phyloP scores from a whole-genome alignment of 2,797 vertebrate genomes.

The Chromobotia macracanthus region DNA sequence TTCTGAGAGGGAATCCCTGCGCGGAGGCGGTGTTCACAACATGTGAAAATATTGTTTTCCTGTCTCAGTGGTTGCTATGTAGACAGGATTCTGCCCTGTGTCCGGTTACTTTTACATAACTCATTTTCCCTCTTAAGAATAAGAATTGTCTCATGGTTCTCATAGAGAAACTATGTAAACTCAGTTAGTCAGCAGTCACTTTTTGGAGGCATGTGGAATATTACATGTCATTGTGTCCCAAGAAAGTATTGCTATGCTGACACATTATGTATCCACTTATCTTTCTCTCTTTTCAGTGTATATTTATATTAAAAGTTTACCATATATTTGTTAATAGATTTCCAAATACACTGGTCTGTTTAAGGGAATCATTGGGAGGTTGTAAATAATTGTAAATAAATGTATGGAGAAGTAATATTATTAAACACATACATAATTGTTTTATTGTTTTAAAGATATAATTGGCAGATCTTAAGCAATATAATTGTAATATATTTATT shows the following conservation, averaged over 20 bases:
- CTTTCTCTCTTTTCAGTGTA: too few species aligned
- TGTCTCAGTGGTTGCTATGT: constrained; percentile 20
- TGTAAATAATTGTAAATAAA: too few species aligned
- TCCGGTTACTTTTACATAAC: neutral
- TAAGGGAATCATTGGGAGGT: too few species aligned
- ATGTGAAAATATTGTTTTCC: constrained; percentile 9
- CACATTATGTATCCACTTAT: neutral
- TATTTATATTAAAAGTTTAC: too few species aligned
- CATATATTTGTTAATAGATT: too few species aligned
- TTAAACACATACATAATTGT: too few species aligned
- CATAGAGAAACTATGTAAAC: neutral
- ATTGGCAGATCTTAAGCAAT: neutral
- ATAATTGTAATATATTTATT: neutral
- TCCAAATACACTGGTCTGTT: too few species aligned
- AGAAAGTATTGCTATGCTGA: neutral
- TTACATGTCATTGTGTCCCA: neutral
- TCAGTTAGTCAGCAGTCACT: neutral
- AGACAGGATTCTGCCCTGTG: constrained; percentile 27
- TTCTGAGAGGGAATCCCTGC: constrained; percentile 62
- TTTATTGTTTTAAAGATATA: too few species aligned
- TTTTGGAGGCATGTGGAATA: constrained; percentile 21
- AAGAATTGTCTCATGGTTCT: constrained; percentile 16
- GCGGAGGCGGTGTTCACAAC: constrained; percentile 41
- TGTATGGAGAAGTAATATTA: too few species aligned
- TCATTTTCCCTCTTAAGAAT: constrained; percentile 1